Conservation (phyloP, 2,888 invertebrate genomes). For the Graphium colonna region DNA sequence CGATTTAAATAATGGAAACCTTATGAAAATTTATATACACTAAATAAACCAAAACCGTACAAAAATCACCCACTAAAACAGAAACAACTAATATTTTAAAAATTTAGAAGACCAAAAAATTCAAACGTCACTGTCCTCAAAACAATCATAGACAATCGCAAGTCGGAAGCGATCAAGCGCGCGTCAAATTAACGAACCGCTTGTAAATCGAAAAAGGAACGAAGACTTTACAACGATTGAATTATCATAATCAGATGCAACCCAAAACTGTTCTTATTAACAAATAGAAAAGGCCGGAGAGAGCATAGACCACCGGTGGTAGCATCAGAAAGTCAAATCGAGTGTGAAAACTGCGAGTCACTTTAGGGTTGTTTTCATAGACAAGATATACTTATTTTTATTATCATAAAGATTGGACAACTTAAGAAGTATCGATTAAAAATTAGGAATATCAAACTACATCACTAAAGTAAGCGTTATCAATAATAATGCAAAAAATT, state of each 20-base stretch:
- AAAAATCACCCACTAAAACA: no score
- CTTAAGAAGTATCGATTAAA: neutral
- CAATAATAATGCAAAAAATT: neutral
- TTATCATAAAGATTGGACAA: slow-evolving; percentile 9
- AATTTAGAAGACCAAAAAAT: no score
- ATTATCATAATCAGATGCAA: slow-evolving; percentile 41
- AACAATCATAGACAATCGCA: slow-evolving; percentile 1
- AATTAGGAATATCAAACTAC: neutral
- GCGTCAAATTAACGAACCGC: slow-evolving; percentile 19
- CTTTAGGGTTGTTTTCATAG: slow-evolving; percentile 23
- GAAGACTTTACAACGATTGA: slow-evolving; percentile 27
- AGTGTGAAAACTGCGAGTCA: slow-evolving; percentile 51
- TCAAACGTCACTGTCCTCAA: neutral
- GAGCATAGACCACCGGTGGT: slow-evolving; percentile 63
- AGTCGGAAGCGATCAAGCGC: neutral
- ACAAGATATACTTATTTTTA: neutral
- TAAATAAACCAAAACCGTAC: no score
- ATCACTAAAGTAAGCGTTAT: no score
- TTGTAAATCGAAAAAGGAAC: slow-evolving; percentile 25
- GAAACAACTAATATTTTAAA: no score
- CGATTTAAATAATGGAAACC: no score
- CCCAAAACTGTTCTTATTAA: slow-evolving; percentile 45
- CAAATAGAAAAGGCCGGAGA: slow-evolving; percentile 57
- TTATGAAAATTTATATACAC: no score
- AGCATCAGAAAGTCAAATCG: slow-evolving; percentile 67